Conservation (phyloP, 2,113 vertebrate species). For the Ceuthmochares aereus region DNA sequence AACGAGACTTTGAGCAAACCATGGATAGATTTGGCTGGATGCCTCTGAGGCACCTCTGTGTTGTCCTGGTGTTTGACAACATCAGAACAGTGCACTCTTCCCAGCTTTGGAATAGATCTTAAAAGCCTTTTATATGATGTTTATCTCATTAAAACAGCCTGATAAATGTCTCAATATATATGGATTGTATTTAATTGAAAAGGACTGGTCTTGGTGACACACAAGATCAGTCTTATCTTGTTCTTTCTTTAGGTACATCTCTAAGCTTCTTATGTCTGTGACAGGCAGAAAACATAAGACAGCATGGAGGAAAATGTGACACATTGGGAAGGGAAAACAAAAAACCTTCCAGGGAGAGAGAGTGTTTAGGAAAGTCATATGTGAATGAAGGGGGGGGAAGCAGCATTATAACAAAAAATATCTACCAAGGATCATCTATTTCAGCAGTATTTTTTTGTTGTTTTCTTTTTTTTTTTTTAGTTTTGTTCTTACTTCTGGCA, state of each 20-base stretch:
- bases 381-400: background rate
- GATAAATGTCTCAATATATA: background rate
- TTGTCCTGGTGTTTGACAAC: background rate
- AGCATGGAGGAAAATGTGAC: background rate
- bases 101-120: background rate
- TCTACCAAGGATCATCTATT: background rate
- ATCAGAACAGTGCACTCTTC: background rate
- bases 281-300: background rate
- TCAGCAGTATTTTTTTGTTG: background rate
- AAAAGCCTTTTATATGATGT: background rate
- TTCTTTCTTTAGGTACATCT: conserved; percentile 36
- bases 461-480: background rate
- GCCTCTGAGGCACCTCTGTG: background rate
- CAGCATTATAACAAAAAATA: background rate
- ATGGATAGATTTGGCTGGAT: background rate
- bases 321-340: background rate
- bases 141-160: background rate
- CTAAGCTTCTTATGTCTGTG: background rate
- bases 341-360: background rate
- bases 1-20: background rate
- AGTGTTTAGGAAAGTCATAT: background rate
- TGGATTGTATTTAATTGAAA: background rate
- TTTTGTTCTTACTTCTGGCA: background rate
- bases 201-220: background rate
- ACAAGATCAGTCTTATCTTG: background rate